Evolutionary conservation across 2,888 invertebrate genomes (phyloP).

Genomic region (Leptinotarsa rubiginosa): DNA sequence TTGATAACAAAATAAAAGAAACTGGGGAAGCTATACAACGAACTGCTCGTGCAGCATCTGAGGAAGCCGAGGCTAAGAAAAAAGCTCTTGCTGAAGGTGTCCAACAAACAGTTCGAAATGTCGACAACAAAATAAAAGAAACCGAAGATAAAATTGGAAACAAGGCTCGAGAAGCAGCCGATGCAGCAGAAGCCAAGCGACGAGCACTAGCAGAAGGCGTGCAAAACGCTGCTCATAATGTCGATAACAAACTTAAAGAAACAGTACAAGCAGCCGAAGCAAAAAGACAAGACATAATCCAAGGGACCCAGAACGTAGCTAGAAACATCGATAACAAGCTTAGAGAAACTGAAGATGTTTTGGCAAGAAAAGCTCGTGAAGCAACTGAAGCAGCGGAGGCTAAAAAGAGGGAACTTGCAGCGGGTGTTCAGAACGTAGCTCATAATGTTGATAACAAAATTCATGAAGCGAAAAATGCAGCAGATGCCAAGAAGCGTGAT

Average conservation of each 20-base stretch:
- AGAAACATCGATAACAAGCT: constrained; percentile 72
- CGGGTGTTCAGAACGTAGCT: constrained; percentile 39
- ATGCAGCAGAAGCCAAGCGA: constrained; percentile 44
- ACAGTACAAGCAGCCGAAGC: constrained; percentile 46
- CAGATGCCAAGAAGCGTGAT: constrained; percentile 35
- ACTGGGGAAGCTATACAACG: constrained; percentile 61
- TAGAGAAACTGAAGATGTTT: constrained; percentile 68
- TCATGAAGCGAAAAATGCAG: constrained; percentile 32
- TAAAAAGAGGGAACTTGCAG: constrained; percentile 29
- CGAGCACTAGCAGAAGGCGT: constrained; percentile 33
- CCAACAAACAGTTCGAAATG: constrained; percentile 29
- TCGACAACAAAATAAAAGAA: constrained; percentile 41
- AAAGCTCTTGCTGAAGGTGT: constrained; percentile 43
- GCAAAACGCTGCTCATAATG: constrained; percentile 56
- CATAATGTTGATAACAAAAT: constrained; percentile 34
- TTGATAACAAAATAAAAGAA: constrained; percentile 74
- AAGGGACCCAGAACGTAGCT: constrained; percentile 45
- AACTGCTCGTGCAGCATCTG: constrained; percentile 40
- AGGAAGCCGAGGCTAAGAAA: constrained; percentile 44
- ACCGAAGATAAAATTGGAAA: constrained; percentile 42
- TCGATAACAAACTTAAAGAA: constrained; percentile 70
- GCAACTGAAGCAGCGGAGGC: constrained; percentile 41
- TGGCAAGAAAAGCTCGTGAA: constrained; percentile 43
- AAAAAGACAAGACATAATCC: constrained; percentile 37
- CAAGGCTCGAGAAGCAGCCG: constrained; percentile 44